Evolutionary conservation across 1,140 invertebrate genomes (phyloP).

Genomic region (Saccostrea cuccullata): DNA sequence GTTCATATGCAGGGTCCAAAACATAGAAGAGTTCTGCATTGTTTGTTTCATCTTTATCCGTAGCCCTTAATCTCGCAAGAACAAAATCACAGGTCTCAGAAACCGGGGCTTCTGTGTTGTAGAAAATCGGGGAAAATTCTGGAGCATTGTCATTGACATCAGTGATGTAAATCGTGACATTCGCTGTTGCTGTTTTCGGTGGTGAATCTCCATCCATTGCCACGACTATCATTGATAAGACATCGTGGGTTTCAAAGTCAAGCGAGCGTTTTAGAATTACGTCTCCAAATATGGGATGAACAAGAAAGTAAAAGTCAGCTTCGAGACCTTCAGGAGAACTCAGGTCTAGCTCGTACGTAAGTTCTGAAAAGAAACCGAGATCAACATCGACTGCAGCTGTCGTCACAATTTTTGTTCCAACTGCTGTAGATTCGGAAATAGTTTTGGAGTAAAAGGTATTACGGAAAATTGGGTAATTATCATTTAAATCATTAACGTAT

Average conservation of each 20-base stretch:
- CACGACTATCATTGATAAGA: constrained; percentile 50
- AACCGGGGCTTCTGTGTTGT: constrained; percentile 67
- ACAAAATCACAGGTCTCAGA: constrained; percentile 58
- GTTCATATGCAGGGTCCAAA: constrained; percentile 56
- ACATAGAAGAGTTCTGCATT: constrained; percentile 67
- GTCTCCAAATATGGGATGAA: constrained; percentile 43
- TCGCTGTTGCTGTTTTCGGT: constrained; percentile 54
- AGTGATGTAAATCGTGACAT: constrained; percentile 52
- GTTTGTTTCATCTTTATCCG: constrained; percentile 63
- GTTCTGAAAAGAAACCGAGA: constrained; percentile 86
- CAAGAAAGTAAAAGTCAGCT: constrained; percentile 45
- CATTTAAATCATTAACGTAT: constrained; percentile 56
- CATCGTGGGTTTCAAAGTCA: constrained; percentile 45
- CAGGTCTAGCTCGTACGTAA: constrained; percentile 87
- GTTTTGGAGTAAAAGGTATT: constrained; percentile 77
- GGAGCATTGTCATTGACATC: constrained; percentile 60
- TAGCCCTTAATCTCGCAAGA: constrained; percentile 64
- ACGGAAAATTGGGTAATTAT: constrained; percentile 58
- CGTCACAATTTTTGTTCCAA: constrained; percentile 78
- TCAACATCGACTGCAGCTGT: constrained; percentile 89
- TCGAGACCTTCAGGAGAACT: constrained; percentile 79
- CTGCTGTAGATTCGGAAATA: constrained; percentile 79
- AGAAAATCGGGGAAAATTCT: constrained; percentile 61
- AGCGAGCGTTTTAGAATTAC: constrained; percentile 38
- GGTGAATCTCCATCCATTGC: constrained; percentile 60